phyloP scores from a whole-genome alignment of 2,113 vertebrate species.

The Neofelis nebulosa region DNA sequence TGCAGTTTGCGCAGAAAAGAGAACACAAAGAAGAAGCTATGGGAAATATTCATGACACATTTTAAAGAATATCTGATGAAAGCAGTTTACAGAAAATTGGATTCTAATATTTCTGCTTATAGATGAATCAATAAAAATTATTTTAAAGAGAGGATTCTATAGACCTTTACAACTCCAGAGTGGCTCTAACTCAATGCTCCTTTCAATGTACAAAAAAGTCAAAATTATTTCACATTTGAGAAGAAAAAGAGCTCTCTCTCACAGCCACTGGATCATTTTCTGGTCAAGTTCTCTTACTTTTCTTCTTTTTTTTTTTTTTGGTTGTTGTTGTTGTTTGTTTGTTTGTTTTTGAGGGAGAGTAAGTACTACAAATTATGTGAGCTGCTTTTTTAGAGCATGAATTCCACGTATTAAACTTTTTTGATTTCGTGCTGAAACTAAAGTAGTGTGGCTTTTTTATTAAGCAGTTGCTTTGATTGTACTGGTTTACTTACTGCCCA shows the following conservation, averaged over 20 bases:
- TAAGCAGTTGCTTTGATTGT: neutral
- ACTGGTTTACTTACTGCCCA: neutral
- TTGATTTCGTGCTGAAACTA: neutral
- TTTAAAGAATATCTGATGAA: neutral
- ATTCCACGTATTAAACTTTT: neutral
- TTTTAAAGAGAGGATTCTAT: conserved; percentile 22
- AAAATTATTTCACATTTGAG: conserved; percentile 46
- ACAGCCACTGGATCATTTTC: neutral
- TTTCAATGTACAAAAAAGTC: neutral
- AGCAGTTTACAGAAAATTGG: neutral
- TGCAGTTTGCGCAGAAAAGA: neutral
- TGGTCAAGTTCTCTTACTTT: neutral
- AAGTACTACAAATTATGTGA: neutral
- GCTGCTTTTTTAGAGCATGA: neutral
- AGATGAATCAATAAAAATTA: conserved; percentile 38
- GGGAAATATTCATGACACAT: neutral
- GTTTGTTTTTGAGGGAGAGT: neutral
- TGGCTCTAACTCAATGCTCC: neutral
- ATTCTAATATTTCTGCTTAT: conserved; percentile 41
- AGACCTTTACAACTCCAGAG: neutral
- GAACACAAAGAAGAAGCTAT: neutral
- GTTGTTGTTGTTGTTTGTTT: no score
- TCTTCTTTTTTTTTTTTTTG: neutral
- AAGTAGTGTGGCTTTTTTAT: neutral
- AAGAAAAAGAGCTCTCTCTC: neutral